Base-by-base conservation (phyloP, 1,140 invertebrate genomes). In the Goniozus legneri region DNA sequence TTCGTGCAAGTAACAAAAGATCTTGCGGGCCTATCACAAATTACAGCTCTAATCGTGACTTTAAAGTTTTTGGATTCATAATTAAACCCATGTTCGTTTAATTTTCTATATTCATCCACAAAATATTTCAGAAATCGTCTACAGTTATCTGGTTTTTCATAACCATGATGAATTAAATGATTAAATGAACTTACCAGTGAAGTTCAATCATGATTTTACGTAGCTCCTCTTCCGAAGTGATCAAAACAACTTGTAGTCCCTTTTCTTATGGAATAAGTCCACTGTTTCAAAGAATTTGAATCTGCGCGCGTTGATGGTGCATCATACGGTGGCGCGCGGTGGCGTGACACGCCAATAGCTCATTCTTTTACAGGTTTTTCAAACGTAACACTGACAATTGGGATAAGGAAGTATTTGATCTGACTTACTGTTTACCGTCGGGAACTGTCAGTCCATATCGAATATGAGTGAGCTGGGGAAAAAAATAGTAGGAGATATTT, bases 21-120 rank as follows among this genome's bases (percentile, higher is more conserved):
- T 37, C 39, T n/a, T 13, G 53, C 56, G 8, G 53, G 56, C 33
- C 21, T 41, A 47, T 56, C 53, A 46, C 56, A 58, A 31, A 56
- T 50, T 8, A 58, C 32, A 8, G 27, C 42, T 19, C 38, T 45
- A 13, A 58, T 36, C n/a, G 14, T 32, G 10, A 56, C 36, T 7
- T 3, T 6, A 30, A 32, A 45, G 12, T 31, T 6, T 24, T 18
- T 33, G 16, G 22, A 21, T 16, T 36, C 12, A 35, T 47, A 49
- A 14, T 13, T 31, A 22, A 58, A 35, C n/a, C 50, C 47, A 10
- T 52, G 35, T 34, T 40, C 31, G 21, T 47, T 36, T 21, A 58
- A 46, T 10, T 34, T 31, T 37, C 38, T 33, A 40, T 47, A 44
- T 52, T 65, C 63, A 19, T 48, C 21, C 3, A 64, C 20, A 44